Base-by-base conservation (phyloP, 2,797 vertebrate species). In the Myotis pilosus region DNA sequence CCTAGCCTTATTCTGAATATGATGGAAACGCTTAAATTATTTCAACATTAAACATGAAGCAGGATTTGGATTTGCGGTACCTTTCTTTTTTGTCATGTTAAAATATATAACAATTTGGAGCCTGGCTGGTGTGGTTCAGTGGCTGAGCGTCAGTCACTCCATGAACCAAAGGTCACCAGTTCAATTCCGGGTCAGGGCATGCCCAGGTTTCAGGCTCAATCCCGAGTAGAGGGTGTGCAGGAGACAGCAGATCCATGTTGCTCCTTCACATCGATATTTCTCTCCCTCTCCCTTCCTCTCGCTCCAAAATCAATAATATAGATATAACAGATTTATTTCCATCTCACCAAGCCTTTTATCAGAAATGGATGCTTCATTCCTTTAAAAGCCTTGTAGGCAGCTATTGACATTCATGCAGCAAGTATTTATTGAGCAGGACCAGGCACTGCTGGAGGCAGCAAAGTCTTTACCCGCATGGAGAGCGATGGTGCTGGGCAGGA, bases 11-110 rank as follows among this genome's bases (percentile, higher is more conserved):
- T 92, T 92, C 87, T 93, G 72, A 92, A 91, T 69, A 69, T 95
- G 88, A 82, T 80, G 55, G 81, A 90, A 93, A 81, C 55, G 19
- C 44, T 90, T 95, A 41, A 62, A 53, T 96, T 95, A 74, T 92
- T 95, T 92, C 68, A 91, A 71, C 72, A 60, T 72, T 75, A 96
- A 82, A 51, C 13, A 49, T 25, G 74, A 96, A 82, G 78, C 55
- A 93, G 89, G 69, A 92, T 96, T 92, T 94, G 85, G 62, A 92
- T 82, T 62, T 79, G 41, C 89, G 64, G 79, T 81, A 60, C 22
- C 51, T 90, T 74, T 78, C 71, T 82, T 87, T 81, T 92, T 92
- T 91, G 72, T 96, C 57, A 36, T 95, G 51, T 95, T 96, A 82
- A 93, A 95, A 95, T 76, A 28, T 60, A 60, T 60, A 60, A 60